A percentile compares a stretch with the other conserved stretches of the same genome.
These are phyloP conservation scores for Spea multiplicata DNA, from an alignment of 2,113 vertebrate genomes.

Conservation along the genomic window DNA sequence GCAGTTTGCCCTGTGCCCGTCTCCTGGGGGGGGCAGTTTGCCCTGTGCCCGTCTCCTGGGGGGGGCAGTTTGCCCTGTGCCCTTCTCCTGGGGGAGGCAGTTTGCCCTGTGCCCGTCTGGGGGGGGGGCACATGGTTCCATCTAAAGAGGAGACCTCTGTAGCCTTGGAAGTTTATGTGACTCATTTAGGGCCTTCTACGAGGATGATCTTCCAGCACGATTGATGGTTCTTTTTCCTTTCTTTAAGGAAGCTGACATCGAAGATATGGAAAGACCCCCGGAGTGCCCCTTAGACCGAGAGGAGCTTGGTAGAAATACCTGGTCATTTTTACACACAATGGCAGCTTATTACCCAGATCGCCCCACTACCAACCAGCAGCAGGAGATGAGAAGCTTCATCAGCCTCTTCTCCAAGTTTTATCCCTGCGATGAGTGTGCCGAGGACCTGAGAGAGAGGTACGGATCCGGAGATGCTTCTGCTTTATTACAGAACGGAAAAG, in stretches of 20 bases:
- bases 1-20: no score
- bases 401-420: conserved; percentile 92
- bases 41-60: no score
- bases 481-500: no score
- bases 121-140: no score
- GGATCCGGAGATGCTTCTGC: not conserved
- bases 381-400: conserved; percentile 90
- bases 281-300: conserved; percentile 89
- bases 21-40: no score
- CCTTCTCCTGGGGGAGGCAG: no score
- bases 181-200: no score
- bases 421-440: conserved; percentile 92
- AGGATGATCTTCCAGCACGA: no score
- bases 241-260: conserved; percentile 48
- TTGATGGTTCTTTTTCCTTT: conserved; percentile 20
- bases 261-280: conserved; percentile 61
- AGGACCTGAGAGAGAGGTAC: conserved; percentile 82
- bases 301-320: conserved; percentile 86
- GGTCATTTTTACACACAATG: conserved; percentile 94
- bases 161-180: no score
- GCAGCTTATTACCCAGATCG: conserved; percentile 88
- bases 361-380: conserved; percentile 75
- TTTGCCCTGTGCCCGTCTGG: no score
- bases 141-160: no score
- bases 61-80: no score